Percentiles rank a stretch among this genome's conserved stretches.
Conservation (phyloP, 1,140 invertebrate species). For the Trachymyrmex septentrionalis region DNA sequence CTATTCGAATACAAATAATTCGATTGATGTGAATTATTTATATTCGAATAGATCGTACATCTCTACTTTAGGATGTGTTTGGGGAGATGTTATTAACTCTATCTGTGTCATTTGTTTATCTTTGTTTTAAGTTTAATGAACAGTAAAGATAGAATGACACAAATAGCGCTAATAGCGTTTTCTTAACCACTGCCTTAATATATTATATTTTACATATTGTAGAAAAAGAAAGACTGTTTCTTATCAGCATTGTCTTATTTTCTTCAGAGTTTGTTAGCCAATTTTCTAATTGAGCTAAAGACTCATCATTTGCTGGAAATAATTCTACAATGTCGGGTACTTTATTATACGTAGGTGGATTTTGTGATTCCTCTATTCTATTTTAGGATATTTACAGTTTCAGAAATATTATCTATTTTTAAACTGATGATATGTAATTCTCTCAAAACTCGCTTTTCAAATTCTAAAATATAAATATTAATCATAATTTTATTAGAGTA, state of each 20-base stretch:
- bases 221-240: not conserved
- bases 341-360: not conserved
- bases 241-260: conserved; percentile 6
- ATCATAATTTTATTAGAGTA: not conserved
- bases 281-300: not conserved
- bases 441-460: not conserved
- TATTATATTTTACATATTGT: not conserved
- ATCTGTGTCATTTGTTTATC: too few relatives aligned
- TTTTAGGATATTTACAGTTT: not conserved
- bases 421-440: not conserved
- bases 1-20: too few relatives aligned
- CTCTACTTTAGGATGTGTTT: too few relatives aligned
- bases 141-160: too few relatives aligned
- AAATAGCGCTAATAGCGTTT: too few relatives aligned
- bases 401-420: not conserved
- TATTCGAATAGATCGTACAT: too few relatives aligned
- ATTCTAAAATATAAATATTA: not conserved
- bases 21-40: too few relatives aligned
- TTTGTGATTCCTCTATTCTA: not conserved
- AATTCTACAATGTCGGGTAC: not conserved
- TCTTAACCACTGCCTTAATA: not conserved
- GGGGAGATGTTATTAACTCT: too few relatives aligned
- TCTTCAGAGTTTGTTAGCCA: not conserved
- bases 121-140: too few relatives aligned
- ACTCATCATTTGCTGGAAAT: not conserved